A percentile compares a stretch with the other conserved stretches of the same genome.
Evolutionary conservation across 1,140 invertebrate genomes (phyloP).

Genomic region (Listronotus bonariensis): DNA sequence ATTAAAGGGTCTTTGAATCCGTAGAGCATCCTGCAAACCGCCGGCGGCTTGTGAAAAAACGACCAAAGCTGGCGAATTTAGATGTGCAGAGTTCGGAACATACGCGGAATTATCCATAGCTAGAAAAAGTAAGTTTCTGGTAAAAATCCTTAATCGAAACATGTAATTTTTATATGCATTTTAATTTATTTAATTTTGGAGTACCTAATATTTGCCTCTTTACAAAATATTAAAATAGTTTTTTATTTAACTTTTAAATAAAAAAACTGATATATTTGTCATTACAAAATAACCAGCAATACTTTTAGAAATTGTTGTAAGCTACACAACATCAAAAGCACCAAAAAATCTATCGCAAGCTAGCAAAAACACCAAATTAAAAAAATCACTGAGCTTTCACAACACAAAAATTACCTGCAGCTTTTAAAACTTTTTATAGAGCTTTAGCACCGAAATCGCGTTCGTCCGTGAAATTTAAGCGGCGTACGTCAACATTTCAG

Average conservation of each 20-base stretch:
- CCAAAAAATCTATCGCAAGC: not conserved
- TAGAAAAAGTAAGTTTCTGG: conserved; percentile 33
- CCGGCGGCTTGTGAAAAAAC: conserved; percentile 78
- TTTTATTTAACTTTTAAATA: too few relatives aligned
- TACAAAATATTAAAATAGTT: too few relatives aligned
- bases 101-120: conserved; percentile 56
- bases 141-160: not conserved
- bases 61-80: conserved; percentile 78
- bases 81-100: conserved; percentile 61
- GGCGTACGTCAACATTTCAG: conserved; percentile 30
- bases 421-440: not conserved
- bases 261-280: too few relatives aligned
- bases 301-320: not conserved
- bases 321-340: not conserved
- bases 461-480: conserved; percentile 17
- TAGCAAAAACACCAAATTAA: conserved; percentile 3
- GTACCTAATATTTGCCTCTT: too few relatives aligned
- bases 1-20: conserved; percentile 75
- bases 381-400: conserved; percentile 9
- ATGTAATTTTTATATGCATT: not conserved
- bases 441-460: conserved; percentile 21
- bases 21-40: conserved; percentile 72
- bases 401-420: conserved; percentile 23
- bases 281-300: not conserved
- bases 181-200: not conserved